Percentiles rank a stretch among this genome's conserved stretches.
These are phyloP conservation scores for Aleiodes leptofemur DNA, from an alignment of 2,888 invertebrate genomes.

Conservation along the genomic window DNA sequence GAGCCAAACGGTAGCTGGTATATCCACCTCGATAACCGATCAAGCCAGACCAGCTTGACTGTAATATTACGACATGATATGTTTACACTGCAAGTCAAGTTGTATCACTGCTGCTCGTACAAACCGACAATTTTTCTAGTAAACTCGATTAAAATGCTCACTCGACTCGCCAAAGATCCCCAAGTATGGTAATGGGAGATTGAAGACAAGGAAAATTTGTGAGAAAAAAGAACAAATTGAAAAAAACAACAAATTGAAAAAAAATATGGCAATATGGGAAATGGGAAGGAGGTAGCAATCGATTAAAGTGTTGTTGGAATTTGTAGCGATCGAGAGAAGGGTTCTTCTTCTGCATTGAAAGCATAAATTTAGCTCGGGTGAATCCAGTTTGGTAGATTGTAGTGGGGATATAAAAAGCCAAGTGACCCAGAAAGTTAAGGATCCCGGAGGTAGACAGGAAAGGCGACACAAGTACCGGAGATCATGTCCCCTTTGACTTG, in stretches of 20 bases:
- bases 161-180: not conserved
- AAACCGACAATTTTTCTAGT: conserved; percentile 14
- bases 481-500: not conserved
- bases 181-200: conserved; percentile 4
- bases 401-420: conserved; percentile 7
- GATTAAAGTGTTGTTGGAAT: too few relatives aligned
- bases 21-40: conserved; percentile 71
- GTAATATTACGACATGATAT: conserved; percentile 67
- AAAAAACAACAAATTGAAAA: too few relatives aligned
- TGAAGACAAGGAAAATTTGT: too few relatives aligned
- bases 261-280: too few relatives aligned
- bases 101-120: conserved; percentile 46
- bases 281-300: too few relatives aligned
- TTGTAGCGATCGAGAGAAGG: not conserved
- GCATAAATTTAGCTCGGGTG: not conserved
- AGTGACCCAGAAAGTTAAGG: conserved; percentile 43
- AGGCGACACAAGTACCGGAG: conserved; percentile 38
- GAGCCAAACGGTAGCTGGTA: conserved; percentile 63
- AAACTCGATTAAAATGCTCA: not conserved
- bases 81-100: conserved; percentile 70
- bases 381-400: not conserved
- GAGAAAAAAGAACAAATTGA: too few relatives aligned
- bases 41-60: conserved; percentile 67
- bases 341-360: not conserved
- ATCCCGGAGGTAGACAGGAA: conserved; percentile 42